phyloP scores from a whole-genome alignment of 2,797 vertebrate species.

The Notolabrus celidotus region DNA sequence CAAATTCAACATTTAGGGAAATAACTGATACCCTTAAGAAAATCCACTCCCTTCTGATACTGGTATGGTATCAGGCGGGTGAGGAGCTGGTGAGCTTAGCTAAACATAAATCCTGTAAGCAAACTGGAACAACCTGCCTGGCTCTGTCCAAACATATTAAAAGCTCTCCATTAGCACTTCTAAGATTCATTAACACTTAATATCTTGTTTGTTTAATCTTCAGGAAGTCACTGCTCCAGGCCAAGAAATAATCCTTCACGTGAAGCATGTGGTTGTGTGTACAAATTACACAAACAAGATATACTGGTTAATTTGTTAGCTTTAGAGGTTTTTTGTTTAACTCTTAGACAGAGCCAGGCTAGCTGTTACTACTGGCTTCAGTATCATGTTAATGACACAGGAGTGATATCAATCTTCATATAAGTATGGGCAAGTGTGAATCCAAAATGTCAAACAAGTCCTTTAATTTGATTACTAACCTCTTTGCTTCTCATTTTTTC shows the following conservation, averaged over 20 bases:
- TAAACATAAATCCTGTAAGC: background rate
- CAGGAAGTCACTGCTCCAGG: background rate
- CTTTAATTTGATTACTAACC: background rate
- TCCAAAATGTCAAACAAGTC: slow-evolving; percentile 16
- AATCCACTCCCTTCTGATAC: background rate
- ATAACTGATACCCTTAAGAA: background rate
- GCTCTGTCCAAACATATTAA: too few species aligned
- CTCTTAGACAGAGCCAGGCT: background rate
- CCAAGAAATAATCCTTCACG: background rate
- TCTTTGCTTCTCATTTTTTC: slow-evolving; percentile 19
- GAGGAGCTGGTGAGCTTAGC: slow-evolving; percentile 1
- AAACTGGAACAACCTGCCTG: background rate
- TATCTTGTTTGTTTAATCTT: background rate
- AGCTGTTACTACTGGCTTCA: background rate
- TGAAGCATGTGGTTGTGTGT: background rate
- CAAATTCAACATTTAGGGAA: slow-evolving; percentile 12
- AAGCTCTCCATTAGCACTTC: background rate
- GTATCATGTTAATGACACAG: background rate
- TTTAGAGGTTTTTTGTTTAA: background rate
- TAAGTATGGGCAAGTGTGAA: slow-evolving; percentile 4
- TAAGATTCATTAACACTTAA: background rate
- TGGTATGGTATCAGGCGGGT: background rate
- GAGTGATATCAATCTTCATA: background rate
- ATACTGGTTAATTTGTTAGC: background rate
- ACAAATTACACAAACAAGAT: background rate